Evolutionary conservation across 30 jellyfish, hydroid and myxozoan species (phyloP), one percentile per base, ranked within the genome.

Genomic region (Aurelia sp.): DNA sequence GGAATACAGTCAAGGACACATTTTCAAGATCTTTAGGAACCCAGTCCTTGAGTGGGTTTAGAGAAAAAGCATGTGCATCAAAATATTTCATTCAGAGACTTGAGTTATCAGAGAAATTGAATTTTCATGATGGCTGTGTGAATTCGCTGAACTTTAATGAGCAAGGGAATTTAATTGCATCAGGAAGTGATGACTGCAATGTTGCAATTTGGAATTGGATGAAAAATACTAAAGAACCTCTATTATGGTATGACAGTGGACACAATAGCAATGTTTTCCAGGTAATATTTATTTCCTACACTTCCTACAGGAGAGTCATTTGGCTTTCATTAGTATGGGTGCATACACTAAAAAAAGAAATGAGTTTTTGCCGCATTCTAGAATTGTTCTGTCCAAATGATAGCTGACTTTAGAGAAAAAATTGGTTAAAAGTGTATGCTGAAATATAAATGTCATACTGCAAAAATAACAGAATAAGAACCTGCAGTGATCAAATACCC

Each of bases 121-220:
- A 88, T 19, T 94, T 81, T 68, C 98, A 94, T 61, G 94, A 88
- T 67, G 98, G 98, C 15, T 94, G 98, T 74, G 98, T 94, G 27
- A 94, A 94, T 78, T 79, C 97, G 4, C 30, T 94, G 70, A 88
- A 85, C 85, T 94, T 88, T 85, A 94, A 85, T 74, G 94, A 69
- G 27, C 61, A 81, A 16, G 98, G 98, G 7, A 96, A 88, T 48
- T 84, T 94, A 20, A 86, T 94, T 5, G 98, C 97, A 13, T 94
- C 98, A 71, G 97, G 97, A 12, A 82, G 97, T 66, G 98, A 94
- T 79, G 98, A 94, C 57, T 78, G 94, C 48, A 82, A 89, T 31
- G 71, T 94, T 47, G 97, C 97, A 33, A 80, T 94, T 4, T 94
- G 98, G 98, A 91, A 94, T 64, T 94, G 98, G 98, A 35, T 53